These are phyloP conservation scores for Cotesia chilonis DNA, from an alignment of 1,140 invertebrate genomes.

Conservation along the genomic window DNA sequence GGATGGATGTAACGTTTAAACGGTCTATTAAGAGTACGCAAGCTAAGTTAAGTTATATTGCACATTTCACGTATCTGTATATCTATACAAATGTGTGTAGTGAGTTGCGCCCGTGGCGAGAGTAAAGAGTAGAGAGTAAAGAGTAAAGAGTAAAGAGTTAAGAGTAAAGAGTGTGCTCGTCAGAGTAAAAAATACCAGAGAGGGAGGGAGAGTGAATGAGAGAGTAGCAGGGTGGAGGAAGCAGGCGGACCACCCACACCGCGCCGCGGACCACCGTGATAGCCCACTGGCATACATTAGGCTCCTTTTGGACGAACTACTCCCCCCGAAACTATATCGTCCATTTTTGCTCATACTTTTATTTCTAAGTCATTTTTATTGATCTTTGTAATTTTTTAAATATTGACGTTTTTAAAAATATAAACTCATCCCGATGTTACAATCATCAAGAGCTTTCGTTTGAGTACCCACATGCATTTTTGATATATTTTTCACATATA, in stretches of 20 bases:
- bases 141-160: slow-evolving; percentile 27
- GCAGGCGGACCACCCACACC: slow-evolving; percentile 65
- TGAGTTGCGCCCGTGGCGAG: slow-evolving; percentile 7
- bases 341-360: slow-evolving; percentile 13
- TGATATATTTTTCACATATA: too few relatives aligned
- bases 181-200: slow-evolving; percentile 28
- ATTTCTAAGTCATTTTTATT: slow-evolving; percentile 11
- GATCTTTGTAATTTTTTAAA: too few relatives aligned
- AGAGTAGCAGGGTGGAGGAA: slow-evolving; percentile 54
- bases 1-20: slow-evolving; percentile 4
- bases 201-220: slow-evolving; percentile 36
- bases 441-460: too few relatives aligned
- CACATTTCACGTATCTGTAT: too few relatives aligned
- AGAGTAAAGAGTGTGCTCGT: background rate
- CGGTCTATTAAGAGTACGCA: slow-evolving; percentile 8
- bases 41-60: slow-evolving; percentile 13
- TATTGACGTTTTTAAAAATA: too few relatives aligned
- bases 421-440: too few relatives aligned
- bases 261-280: slow-evolving; percentile 65
- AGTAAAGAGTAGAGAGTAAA: slow-evolving; percentile 33
- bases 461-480: too few relatives aligned
- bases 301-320: slow-evolving; percentile 45
- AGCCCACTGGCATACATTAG: slow-evolving; percentile 67
- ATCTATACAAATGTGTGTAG: too few relatives aligned
- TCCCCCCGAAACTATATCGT: slow-evolving; percentile 54